Conservation (phyloP, 2,888 invertebrate genomes). For the Halocaridina rubra region DNA sequence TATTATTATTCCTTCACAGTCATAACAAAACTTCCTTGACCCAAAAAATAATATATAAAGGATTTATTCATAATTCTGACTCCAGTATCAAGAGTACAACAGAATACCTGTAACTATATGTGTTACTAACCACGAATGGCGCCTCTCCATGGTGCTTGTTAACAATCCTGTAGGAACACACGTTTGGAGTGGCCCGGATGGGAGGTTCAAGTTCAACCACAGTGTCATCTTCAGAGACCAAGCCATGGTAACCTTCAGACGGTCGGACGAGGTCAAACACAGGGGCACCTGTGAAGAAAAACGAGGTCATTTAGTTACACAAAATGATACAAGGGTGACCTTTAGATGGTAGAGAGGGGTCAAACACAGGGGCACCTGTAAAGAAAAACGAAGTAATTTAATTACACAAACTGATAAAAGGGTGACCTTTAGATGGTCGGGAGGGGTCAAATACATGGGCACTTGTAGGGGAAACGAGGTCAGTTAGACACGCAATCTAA, state of each 20-base stretch:
- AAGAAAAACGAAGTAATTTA: background rate
- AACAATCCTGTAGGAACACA: conserved; percentile 89
- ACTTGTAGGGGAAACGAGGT: too few relatives aligned
- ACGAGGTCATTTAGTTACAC: background rate
- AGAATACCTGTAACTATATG: background rate
- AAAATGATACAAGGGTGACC: background rate
- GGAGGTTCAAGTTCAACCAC: conserved; percentile 92
- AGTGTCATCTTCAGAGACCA: conserved; percentile 92
- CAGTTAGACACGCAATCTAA: too few relatives aligned
- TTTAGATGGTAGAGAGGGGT: too few relatives aligned
- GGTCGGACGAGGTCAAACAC: conserved; percentile 82
- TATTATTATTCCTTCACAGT: background rate
- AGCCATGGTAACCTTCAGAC: conserved; percentile 90
- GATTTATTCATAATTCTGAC: too few relatives aligned
- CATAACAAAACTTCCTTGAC: background rate
- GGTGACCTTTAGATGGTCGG: background rate
- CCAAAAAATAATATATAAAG: too few relatives aligned
- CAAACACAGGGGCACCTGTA: background rate
- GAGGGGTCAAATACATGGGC: too few relatives aligned
- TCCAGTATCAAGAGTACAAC: too few relatives aligned
- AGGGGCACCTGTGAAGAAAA: conserved; percentile 68
- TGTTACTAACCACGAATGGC: conserved; percentile 86
- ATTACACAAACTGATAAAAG: background rate
- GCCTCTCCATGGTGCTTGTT: conserved; percentile 94
- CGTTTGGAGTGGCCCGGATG: conserved; percentile 83